Percentiles rank a stretch among this genome's conserved stretches.
Evolutionary conservation across 1,140 invertebrate genomes (phyloP).

Genomic region (Drosophila funebris): DNA sequence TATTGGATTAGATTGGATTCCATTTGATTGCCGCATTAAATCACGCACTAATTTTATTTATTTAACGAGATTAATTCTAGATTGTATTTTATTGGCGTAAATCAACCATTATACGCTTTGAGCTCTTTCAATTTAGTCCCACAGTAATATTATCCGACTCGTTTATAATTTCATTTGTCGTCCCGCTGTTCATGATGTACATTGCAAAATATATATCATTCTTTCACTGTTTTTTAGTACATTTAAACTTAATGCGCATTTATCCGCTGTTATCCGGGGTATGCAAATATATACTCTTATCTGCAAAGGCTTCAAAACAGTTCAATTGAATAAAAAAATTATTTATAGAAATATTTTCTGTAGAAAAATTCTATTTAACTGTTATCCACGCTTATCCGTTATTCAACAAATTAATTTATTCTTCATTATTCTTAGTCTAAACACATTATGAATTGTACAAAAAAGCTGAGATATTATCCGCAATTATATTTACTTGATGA

Average conservation of each 20-base stretch:
- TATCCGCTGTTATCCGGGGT: not conserved
- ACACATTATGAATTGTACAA: not conserved
- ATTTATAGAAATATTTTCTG: not conserved
- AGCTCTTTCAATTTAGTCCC: constrained; percentile 15
- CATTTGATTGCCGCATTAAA: constrained; percentile 5
- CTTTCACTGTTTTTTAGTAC: not conserved
- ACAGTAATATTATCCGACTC: not conserved
- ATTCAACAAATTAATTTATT: not conserved
- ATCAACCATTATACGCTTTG: constrained; percentile 6
- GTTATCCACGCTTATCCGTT: not conserved
- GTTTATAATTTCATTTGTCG: not conserved
- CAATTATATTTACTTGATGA: not conserved
- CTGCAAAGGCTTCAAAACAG: not conserved
- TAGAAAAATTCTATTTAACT: not conserved
- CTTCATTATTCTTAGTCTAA: not conserved
- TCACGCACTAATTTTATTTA: constrained; percentile 16
- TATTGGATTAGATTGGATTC: constrained; percentile 14
- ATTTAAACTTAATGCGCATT: not conserved
- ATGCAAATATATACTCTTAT: not conserved
- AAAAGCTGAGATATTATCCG: not conserved
- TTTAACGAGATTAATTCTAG: constrained; percentile 8
- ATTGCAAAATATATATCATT: not conserved
- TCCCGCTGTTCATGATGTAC: not conserved
- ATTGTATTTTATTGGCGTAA: constrained; percentile 9
- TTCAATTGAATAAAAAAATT: not conserved